A percentile compares a stretch with the other conserved stretches of the same genome.
phyloP scores from a whole-genome alignment of 1,140 invertebrate genomes.

The Aphis gossypii region DNA sequence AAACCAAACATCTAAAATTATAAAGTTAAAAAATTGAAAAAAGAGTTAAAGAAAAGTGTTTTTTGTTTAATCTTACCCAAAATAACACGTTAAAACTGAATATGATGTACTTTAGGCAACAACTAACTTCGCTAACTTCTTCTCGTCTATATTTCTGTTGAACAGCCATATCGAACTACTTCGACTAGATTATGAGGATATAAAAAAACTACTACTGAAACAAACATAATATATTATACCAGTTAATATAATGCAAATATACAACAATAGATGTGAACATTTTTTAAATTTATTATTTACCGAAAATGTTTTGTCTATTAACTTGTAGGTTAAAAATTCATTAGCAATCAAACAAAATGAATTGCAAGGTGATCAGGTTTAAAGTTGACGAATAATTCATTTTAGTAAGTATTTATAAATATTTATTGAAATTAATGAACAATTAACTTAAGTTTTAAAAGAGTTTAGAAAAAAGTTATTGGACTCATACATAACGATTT shows the following conservation, averaged over 20 bases:
- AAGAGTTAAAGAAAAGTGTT: not conserved
- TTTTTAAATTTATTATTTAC: not conserved
- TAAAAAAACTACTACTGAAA: not conserved
- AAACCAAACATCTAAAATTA: slow-evolving; percentile 82
- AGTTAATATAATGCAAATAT: not conserved
- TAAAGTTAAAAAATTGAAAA: slow-evolving; percentile 60
- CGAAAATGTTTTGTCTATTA: not conserved
- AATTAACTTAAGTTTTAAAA: not conserved
- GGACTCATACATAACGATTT: not conserved
- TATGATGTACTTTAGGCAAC: slow-evolving; percentile 95
- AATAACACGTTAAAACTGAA: slow-evolving; percentile 97
- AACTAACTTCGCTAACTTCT: slow-evolving; percentile 93
- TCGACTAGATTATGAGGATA: slow-evolving; percentile 3
- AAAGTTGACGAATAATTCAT: not conserved
- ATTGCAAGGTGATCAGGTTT: not conserved
- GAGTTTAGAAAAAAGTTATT: not conserved
- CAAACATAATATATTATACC: not conserved
- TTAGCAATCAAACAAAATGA: not conserved
- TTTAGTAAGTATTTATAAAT: not conserved
- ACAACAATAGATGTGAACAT: not conserved
- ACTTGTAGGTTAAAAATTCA: not conserved
- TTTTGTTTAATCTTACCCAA: slow-evolving; percentile 77
- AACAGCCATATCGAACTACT: slow-evolving; percentile 33
- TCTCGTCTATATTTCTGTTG: slow-evolving; percentile 66
- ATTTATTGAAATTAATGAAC: not conserved